A percentile compares a stretch with the other conserved stretches of the same genome.
Conservation (phyloP, 2,113 vertebrate genomes). For the Channa maculata region DNA sequence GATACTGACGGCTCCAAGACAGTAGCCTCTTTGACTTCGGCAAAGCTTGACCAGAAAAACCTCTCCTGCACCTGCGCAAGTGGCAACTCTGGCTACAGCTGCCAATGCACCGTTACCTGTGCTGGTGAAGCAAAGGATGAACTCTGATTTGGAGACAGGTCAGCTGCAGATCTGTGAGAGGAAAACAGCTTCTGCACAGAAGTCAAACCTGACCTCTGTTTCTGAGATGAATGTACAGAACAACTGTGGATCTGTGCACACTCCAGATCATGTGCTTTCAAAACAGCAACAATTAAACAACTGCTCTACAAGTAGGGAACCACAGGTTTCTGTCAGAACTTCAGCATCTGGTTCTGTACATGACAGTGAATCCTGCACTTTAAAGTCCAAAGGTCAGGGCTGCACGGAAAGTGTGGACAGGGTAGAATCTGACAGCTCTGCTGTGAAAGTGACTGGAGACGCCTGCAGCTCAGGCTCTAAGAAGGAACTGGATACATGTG, state of each 20-base stretch:
- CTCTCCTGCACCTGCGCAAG: background rate
- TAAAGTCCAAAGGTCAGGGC: slow-evolving; percentile 19
- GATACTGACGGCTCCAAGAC: slow-evolving; percentile 40
- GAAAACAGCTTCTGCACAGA: slow-evolving; percentile 21
- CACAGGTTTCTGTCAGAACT: slow-evolving; percentile 1
- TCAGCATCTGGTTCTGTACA: slow-evolving; percentile 21
- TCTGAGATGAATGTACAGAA: slow-evolving; percentile 22
- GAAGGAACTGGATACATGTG: slow-evolving; percentile 20
- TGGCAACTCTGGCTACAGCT: background rate
- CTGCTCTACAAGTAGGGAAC: slow-evolving; percentile 37
- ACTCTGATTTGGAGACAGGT: slow-evolving; percentile 30
- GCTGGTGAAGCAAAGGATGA: slow-evolving; percentile 33
- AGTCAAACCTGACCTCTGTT: slow-evolving; percentile 7
- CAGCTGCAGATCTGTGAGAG: slow-evolving; percentile 41
- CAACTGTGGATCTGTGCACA: slow-evolving; percentile 12
- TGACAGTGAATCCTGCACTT: slow-evolving; percentile 22
- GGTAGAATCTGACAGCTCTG: background rate
- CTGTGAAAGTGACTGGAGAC: slow-evolving; percentile 19
- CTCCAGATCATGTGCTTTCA: slow-evolving; percentile 42
- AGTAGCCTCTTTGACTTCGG: slow-evolving; percentile 22
- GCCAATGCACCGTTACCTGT: slow-evolving; percentile 9
- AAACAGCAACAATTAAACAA: slow-evolving; percentile 53
- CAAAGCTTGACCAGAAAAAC: slow-evolving; percentile 32
- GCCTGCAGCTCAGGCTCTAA: slow-evolving; percentile 7
- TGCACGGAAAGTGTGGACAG: slow-evolving; percentile 18